phyloP scores from a whole-genome alignment of 1,140 invertebrate genomes.

The Anoplolepis gracilipes region DNA sequence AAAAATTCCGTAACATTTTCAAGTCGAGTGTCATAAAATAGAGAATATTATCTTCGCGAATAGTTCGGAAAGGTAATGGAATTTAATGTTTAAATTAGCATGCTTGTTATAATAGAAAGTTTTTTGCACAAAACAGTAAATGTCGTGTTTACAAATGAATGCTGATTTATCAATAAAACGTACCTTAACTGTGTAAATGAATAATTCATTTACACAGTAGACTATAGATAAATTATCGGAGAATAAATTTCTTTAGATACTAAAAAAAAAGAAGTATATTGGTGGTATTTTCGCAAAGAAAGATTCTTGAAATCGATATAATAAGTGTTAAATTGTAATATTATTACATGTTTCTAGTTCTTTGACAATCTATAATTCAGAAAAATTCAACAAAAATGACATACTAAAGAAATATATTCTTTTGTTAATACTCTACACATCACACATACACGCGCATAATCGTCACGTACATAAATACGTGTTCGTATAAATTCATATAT shows the following conservation, averaged over 20 bases:
- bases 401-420: background rate
- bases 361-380: background rate
- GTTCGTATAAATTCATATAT: background rate
- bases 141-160: slow-evolving; percentile 9
- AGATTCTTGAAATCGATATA: background rate
- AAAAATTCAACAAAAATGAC: background rate
- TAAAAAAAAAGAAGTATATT: background rate
- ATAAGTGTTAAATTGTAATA: background rate
- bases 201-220: slow-evolving; percentile 32
- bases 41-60: background rate
- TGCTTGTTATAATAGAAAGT: slow-evolving; percentile 6
- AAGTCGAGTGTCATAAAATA: background rate
- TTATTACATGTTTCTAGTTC: background rate
- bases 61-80: background rate
- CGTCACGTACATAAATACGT: background rate
- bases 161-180: background rate
- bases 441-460: background rate
- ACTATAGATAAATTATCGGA: background rate
- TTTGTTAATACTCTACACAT: slow-evolving; percentile 19
- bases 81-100: slow-evolving; percentile 53
- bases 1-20: slow-evolving; percentile 17
- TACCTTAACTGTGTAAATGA: slow-evolving; percentile 13
- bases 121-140: slow-evolving; percentile 27
- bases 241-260: slow-evolving; percentile 15
- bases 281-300: background rate